Evolutionary conservation across 2,888 invertebrate species (phyloP), one percentile per base, ranked within the genome.

Genomic region (Thymelicus sylvestris): DNA sequence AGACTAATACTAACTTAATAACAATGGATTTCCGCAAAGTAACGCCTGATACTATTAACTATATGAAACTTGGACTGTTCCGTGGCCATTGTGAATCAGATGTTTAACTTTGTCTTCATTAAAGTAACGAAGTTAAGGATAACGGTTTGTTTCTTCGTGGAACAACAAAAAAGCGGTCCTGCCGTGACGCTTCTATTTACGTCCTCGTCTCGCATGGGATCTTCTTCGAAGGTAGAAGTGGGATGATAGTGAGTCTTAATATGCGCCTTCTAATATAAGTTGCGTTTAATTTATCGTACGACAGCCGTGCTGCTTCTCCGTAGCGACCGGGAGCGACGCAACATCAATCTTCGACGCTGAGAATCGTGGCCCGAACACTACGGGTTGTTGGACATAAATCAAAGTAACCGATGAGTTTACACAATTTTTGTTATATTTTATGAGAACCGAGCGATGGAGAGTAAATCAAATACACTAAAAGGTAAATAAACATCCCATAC

Each of bases 231-330:
- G 79, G 89, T 85, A 82, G 74, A 87, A 92, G 87, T 80, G 82
- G 86, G 90, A 90, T 84, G 84, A 83, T 80, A 75, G 81, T 81
- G 77, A 77, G 86, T 88, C 89, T 89, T 85, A 87, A 87, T 86
- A 85, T 87, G 81, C 83, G 80, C 82, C 87, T 82, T 85, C 84
- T 88, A 90, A 90, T 88, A 88, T 85, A 88, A 90, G 88, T 88
- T 84, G 85, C 84, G 88, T 89, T 90, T 92, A 93, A 93, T 93
- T 93, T 92, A 93, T 92, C 81, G 90, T 86, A 87, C 87, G 90
- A 92, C 92, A 92, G 91, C 91, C 91, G 91, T 83, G 81, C 82
- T 82, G 84, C 86, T 84, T 85, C 83, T 81, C 79, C 81, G 83
- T 82, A 83, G 84, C 83, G 79, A 81, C 80, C 77, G 84, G 80